Evolutionary conservation across 2,888 invertebrate genomes (phyloP).

Genomic region (Caenorhabditis sp.): DNA sequence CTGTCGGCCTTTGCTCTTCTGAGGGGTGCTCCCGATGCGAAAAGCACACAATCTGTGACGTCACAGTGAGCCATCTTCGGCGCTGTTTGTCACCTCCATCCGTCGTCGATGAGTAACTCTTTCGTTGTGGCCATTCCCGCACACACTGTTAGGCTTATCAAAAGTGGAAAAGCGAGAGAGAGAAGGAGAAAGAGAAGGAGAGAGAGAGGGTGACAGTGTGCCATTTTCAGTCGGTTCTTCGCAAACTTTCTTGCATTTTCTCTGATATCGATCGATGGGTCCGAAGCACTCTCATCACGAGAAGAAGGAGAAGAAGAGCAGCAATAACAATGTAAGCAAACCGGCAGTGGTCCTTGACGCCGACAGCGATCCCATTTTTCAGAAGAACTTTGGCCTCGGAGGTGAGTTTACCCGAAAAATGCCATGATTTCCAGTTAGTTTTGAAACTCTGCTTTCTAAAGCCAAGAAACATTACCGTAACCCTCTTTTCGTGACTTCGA

Average conservation of each 20-base stretch:
- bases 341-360: slow-evolving; percentile 16
- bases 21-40: not conserved
- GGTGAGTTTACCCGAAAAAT: no score
- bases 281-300: slow-evolving; percentile 28
- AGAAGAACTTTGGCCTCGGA: slow-evolving; percentile 4
- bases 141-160: slow-evolving; percentile 33
- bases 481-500: no score
- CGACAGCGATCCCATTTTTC: slow-evolving; percentile 20
- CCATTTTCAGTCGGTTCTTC: slow-evolving; percentile 19
- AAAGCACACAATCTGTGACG: slow-evolving; percentile 33
- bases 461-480: no score
- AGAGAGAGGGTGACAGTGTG: slow-evolving; percentile 20
- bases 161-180: not conserved
- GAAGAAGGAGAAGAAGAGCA: slow-evolving; percentile 13
- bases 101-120: slow-evolving; percentile 28
- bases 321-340: slow-evolving; percentile 31
- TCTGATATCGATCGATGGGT: slow-evolving; percentile 32
- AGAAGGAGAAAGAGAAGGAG: not conserved
- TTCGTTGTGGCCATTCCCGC: no score
- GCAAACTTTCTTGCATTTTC: not conserved
- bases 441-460: no score
- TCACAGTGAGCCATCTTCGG: slow-evolving; percentile 8
- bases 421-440: no score
- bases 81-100: slow-evolving; percentile 40
- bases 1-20: no score